Conservation (phyloP, 2,797 vertebrate species). For the Rhodeus uyekii region DNA sequence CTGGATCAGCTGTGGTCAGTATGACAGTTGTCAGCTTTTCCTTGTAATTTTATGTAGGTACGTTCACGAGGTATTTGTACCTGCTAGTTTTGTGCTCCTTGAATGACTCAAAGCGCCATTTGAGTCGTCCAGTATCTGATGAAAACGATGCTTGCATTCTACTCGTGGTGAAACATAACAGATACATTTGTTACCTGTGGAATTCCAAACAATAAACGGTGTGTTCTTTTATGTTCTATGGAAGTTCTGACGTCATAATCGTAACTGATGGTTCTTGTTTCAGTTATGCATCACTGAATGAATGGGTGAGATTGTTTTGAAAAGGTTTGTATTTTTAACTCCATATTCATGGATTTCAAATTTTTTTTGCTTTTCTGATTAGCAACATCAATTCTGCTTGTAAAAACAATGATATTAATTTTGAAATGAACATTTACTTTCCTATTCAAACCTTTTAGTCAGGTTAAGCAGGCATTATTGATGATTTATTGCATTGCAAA, state of each 20-base stretch:
- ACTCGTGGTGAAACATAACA: not conserved
- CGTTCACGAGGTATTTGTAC: not conserved
- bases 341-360: not conserved
- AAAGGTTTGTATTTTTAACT: not conserved
- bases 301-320: not conserved
- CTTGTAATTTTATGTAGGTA: too few relatives aligned
- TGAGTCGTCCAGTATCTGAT: too few relatives aligned
- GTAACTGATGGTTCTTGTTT: not conserved
- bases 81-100: constrained; percentile 1
- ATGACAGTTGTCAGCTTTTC: not conserved
- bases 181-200: not conserved
- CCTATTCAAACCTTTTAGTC: not conserved
- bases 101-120: not conserved
- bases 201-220: not conserved
- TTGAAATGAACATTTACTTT: not conserved
- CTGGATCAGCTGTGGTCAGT: not conserved
- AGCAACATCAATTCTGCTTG: not conserved
- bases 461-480: too few relatives aligned
- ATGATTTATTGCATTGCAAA: not conserved
- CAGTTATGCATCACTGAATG: not conserved
- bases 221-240: not conserved
- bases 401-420: not conserved
- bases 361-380: not conserved
- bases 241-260: not conserved
- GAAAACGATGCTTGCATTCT: not conserved